phyloP scores from a whole-genome alignment of 2,113 vertebrate species.

The Boulengeromyrus knoepffleri region DNA sequence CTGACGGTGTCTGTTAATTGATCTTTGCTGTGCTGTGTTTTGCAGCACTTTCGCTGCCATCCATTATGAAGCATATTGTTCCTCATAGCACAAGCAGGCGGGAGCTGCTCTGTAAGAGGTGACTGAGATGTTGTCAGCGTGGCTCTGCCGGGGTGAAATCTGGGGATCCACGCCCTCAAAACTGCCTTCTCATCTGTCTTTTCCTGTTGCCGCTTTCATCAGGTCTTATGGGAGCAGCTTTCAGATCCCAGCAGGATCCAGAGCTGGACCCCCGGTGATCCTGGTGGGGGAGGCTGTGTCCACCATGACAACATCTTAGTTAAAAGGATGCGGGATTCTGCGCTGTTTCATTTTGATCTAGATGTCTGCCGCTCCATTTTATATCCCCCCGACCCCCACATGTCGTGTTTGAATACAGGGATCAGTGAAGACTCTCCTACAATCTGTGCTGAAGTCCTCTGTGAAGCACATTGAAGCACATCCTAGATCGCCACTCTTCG shows the following conservation, averaged over 20 bases:
- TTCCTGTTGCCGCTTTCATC: constrained; percentile 36
- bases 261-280: constrained; percentile 28
- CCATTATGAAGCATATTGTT: constrained; percentile 31
- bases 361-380: not conserved
- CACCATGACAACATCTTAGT: not conserved
- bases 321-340: not conserved
- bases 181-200: constrained; percentile 43
- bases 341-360: not conserved
- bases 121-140: constrained; percentile 9
- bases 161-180: constrained; percentile 17
- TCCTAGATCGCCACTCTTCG: not conserved
- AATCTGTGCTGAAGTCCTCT: not conserved
- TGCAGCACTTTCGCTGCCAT: not conserved
- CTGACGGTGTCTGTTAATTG: constrained; percentile 39
- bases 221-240: constrained; percentile 42
- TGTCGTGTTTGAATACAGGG: not conserved
- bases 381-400: not conserved
- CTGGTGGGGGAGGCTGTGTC: not conserved
- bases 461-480: not conserved
- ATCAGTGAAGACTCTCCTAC: not conserved
- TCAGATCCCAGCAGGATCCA: constrained; percentile 42
- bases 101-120: constrained; percentile 10
- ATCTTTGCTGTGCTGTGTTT: constrained; percentile 34
- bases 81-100: constrained; percentile 25
- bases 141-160: not conserved